Base-by-base conservation (phyloP, 1,140 invertebrate species). In the Psilanteris sp. region DNA sequence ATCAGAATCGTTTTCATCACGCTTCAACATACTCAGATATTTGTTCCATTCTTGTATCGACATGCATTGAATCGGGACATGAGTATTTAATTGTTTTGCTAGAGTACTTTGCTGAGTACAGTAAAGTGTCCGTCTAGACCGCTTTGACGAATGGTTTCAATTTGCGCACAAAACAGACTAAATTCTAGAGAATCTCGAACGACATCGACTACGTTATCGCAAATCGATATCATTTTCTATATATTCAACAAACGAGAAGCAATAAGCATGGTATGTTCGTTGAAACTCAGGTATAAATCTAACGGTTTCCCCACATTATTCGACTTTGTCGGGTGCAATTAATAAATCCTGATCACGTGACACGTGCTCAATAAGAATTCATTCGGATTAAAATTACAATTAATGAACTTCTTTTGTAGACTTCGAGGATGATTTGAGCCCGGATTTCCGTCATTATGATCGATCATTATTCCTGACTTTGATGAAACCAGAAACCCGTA, bases 61-160 rank as follows among this genome's bases (percentile, higher is more conserved):
- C 54, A 64, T 7, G 68, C 59, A 50, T 57, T 64, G 57, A 64
- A 14, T 73, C 36, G 41, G 59, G 57, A 57, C 50, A 73, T 64
- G 43, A 34, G 59, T 29, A 18, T 57, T 64, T 64, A 73, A 64
- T 73, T 73, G 68, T 64, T 64, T 73, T 48, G 59, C 29, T 10
- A 16, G 8, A 3, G 16, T 24, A 61, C 13, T 13, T 24, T 6
- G 14, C 3, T 7, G 18, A 9, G 20, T 8, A 57, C 48, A 73
- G 64, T 64, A 57, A 73, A 73, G 68, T 36, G 50, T 50, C 29
- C 39, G 22, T 11, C 32, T 41, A 16, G 16, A 50, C 32, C 29
- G 68, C 59, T 73, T 57, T 73, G 57, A 73, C 59, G 68, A 73
- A 73, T 64, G 68, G 62, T 72, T 72, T 72, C 67, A 62, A 71